Evolutionary conservation across 2,888 invertebrate genomes (phyloP).

Genomic region (Caenorhabditis wallacei): DNA sequence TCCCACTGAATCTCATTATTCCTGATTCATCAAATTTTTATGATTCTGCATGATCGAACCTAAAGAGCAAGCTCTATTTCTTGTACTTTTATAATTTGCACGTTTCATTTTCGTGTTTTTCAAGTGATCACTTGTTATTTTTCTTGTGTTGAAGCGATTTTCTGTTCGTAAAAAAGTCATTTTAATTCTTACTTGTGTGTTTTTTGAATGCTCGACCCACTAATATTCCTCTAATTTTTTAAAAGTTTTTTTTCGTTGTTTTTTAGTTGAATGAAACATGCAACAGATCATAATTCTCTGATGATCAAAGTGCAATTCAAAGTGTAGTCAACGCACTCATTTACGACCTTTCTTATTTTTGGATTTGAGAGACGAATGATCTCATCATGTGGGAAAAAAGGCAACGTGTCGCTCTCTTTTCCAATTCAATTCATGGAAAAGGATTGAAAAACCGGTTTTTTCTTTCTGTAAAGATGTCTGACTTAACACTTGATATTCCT

Average conservation of each 20-base stretch:
- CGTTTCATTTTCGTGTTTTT: background rate
- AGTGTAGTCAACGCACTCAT: constrained; percentile 4
- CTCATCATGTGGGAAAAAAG: background rate
- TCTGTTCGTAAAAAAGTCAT: no score
- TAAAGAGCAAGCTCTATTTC: no score
- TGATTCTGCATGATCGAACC: no score
- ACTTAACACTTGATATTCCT: background rate
- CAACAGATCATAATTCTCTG: no score
- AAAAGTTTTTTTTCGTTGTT: no score
- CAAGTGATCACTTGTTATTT: background rate
- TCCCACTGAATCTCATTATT: no score
- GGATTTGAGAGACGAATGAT: background rate
- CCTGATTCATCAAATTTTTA: no score
- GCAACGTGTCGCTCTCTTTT: background rate
- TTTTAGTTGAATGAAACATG: no score
- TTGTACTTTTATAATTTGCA: background rate
- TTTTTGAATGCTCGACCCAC: no score
- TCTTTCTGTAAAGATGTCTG: background rate
- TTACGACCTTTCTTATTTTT: background rate
- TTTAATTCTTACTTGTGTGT: no score
- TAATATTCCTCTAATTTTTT: no score
- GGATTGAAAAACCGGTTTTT: background rate
- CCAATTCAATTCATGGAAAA: background rate
- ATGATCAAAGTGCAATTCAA: constrained; percentile 18
- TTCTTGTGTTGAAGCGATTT: no score